Base-by-base conservation (phyloP, 2,888 invertebrate species). In the Rhamnusium bicolor region DNA sequence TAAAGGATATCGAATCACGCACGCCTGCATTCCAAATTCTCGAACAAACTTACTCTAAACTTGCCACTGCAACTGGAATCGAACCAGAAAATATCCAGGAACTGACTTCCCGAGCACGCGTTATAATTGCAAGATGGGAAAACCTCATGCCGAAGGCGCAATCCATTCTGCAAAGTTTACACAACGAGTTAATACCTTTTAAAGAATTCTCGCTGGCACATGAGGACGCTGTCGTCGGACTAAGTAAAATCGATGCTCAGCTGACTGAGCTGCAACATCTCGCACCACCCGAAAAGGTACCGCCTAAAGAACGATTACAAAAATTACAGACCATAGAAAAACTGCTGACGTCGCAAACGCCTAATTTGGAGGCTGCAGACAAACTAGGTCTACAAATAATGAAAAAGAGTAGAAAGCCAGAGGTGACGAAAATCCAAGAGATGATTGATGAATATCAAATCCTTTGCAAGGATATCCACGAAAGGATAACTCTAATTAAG, bases 121-220 rank as follows among this genome's bases (percentile, higher is more conserved):
- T 89, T 14, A 86, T 91, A 77, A 87, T 93, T 61, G 90, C 89
- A n/a, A 90, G 92, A 78, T 94, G 94, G 93, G 91, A 92, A 74
- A 90, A 90, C 62, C 84, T 95, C 58, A 88, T 90, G 12, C 91
- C 92, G 0, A 90, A 92, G 46, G 90, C 92, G 32, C 89, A 90
- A 69, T 89, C 90, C 0, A 90, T 94, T 0, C 82, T 91, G 8
- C 91, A 92, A 1, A 90, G 90, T 0, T 86, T 93, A 0, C 89
- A 90, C 78, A 89, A 89, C 70, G 92, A 92, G 69, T 88, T 90
- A 53, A 91, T 92, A 73, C 88, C 91, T 0, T 93, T 92, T 80
- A 89, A 92, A 0, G 93, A 93, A 80, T 94, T 95, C 82, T 91
- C 92, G 12, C 90, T 91, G 1, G 93, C 93, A 12, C 95, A 95